Base-by-base conservation (phyloP, 2,888 invertebrate species). In the Himalopsyche kuldschensis region DNA sequence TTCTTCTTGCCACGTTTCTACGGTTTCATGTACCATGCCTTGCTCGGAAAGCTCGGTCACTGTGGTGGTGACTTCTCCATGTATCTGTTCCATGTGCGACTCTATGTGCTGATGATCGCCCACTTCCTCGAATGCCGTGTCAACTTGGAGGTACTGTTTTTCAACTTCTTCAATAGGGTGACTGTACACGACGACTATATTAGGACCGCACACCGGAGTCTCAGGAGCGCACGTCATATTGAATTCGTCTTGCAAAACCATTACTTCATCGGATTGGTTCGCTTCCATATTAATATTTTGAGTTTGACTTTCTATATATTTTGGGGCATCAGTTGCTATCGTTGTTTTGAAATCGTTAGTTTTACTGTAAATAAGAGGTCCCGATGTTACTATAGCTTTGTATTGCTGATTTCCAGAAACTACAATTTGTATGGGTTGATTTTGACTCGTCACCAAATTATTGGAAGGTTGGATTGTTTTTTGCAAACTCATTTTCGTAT, bases 171-270 rank as follows among this genome's bases (percentile, higher is more conserved):
- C 91, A 47, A 93, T 91, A 75, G 93, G 92, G 88, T 94, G 93
- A 88, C 93, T 93, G 87, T 94, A 94, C 24, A 94, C 91, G 77
- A 94, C 94, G 17, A 94, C 94, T 88, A 94, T 94, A 87, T 94
- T 94, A 1, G 93, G 92, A 88, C 93, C 93, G 85, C 93, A 92
- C 82, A 89, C 87, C 55, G 90, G 87, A 81, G 91, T 90, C 46
- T 91, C 88, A 86, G 92, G 90, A 84, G 91, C 89, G 63, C 89
- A 89, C 30, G 91, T 93, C 90, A 92, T 93, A 48, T 93, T 89
- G 83, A 93, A 92, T 88, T 91, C 93, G 86, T 94, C 92, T 86
- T 92, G 93, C 76, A 94, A 90, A 80, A 94, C 93, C 93, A 94
- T 93, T 88, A 94, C 93, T 78, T 94, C 90, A 89, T 92, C 93